Conservation (phyloP, 2,888 invertebrate genomes). For the Platycheirus albimanus region DNA sequence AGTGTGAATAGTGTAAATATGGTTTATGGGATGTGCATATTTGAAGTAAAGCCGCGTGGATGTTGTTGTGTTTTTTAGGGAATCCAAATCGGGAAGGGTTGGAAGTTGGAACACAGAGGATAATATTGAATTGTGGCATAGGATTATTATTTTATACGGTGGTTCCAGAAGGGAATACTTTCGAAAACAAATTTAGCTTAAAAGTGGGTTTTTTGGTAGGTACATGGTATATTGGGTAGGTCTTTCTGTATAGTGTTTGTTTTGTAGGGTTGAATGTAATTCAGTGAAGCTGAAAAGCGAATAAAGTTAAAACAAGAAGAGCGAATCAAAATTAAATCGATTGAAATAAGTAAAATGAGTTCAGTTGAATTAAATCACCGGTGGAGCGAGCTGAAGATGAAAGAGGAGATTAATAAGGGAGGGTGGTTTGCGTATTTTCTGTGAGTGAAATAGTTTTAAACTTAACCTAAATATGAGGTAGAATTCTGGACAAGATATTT, state of each 20-base stretch:
- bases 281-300: conserved; percentile 27
- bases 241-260: too few relatives aligned
- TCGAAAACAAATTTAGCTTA: conserved; percentile 14
- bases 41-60: neutral
- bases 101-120: neutral
- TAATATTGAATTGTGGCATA: conserved; percentile 44
- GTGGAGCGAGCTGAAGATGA: too few relatives aligned
- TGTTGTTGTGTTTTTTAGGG: neutral
- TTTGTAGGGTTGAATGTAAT: conserved; percentile 16
- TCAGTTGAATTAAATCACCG: conserved; percentile 28
- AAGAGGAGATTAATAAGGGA: too few relatives aligned
- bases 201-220: conserved; percentile 29
- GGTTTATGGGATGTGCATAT: conserved; percentile 10
- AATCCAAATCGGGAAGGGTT: too few relatives aligned
- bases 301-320: conserved; percentile 32
- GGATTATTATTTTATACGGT: neutral
- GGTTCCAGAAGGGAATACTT: neutral
- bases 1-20: conserved; percentile 2
- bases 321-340: conserved; percentile 52
- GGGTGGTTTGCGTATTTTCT: too few relatives aligned
- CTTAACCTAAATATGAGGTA: too few relatives aligned
- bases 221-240: too few relatives aligned
- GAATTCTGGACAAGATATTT: too few relatives aligned
- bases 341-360: conserved; percentile 57
- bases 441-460: too few relatives aligned